phyloP scores from a whole-genome alignment of 2,113 vertebrate genomes.

The Xenopus laevis region DNA sequence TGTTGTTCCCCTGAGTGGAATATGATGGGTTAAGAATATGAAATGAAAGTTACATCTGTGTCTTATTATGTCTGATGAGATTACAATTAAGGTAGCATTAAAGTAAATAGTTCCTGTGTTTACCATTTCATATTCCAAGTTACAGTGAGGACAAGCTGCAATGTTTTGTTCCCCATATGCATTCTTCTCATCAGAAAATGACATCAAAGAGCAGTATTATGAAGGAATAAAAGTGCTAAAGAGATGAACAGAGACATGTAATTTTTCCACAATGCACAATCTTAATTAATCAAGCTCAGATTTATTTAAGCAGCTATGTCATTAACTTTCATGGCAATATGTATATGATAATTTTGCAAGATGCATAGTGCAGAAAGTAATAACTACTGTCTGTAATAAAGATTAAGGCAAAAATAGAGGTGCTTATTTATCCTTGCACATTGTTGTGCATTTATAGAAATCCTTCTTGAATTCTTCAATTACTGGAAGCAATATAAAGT shows the following conservation, averaged over 20 bases:
- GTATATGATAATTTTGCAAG: conserved; percentile 10
- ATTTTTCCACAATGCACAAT: conserved; percentile 22
- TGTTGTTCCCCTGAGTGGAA: no score
- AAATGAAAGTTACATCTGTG: neutral
- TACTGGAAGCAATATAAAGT: neutral
- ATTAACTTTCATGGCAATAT: conserved; percentile 29
- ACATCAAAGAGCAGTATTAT: neutral
- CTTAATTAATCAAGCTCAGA: conserved; percentile 30
- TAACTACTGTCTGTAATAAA: conserved; percentile 15
- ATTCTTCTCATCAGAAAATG: neutral
- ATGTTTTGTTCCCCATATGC: neutral
- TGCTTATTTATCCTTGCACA: conserved; percentile 9
- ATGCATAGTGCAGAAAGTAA: conserved; percentile 15
- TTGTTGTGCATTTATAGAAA: neutral
- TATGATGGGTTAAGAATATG: no score
- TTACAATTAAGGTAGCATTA: neutral
- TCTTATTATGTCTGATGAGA: neutral
- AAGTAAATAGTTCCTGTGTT: neutral
- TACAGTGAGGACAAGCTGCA: neutral
- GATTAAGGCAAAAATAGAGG: conserved; percentile 15
- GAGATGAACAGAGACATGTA: neutral
- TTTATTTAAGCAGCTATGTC: conserved; percentile 16
- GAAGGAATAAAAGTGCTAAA: neutral
- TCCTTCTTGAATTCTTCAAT: neutral
- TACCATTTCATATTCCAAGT: neutral